Base-by-base conservation (phyloP, 2,888 invertebrate species). In the Malacosoma neustria region DNA sequence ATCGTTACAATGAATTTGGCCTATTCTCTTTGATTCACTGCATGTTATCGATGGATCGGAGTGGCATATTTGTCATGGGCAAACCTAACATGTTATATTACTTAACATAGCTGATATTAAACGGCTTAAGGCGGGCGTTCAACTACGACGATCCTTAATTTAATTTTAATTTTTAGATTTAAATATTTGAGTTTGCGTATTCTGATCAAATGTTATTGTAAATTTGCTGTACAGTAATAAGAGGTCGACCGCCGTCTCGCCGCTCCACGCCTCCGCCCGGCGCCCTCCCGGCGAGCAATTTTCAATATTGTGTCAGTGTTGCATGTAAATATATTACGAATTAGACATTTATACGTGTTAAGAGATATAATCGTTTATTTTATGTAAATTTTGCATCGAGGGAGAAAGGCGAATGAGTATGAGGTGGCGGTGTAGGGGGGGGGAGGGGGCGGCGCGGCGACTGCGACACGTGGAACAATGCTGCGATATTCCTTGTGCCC, bases 401-500 rank as follows among this genome's bases (percentile, higher is more conserved):
- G 49, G 61, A 61, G 56, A 51, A 47, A 51, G 35, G 47, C 44
- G 38, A 49, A 43, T 53, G 45, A 51, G 50, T 49, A 51, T 40
- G 44, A 45, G 36, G 45, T 43, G 39, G 46, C 48, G 9, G 22
- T 42, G 47, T 49, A 47, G 38, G 41, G 44, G 47, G 52, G 56
- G 45, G 55, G 53, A 50, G 55, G 50, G 57, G 42, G 51, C 42
- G 54, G 61, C 61, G 66, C 63, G 65, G 56, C 62, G 67, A 65
- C 61, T n/a, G n/a, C n/a, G n/a, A n/a, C n/a, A n/a, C n/a, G n/a
- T 50, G 72, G 49, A 79, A 77, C 81, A 58, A 72, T 80, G 79
- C 82, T 82, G 84, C 77, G 82, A 81, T 82, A 84, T 79, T 73
- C 72, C 73, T 71, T 77, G 84, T 80, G 82, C 80, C 81, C 80